phyloP scores from a whole-genome alignment of 1,140 invertebrate genomes.

The Zophobas morio region DNA sequence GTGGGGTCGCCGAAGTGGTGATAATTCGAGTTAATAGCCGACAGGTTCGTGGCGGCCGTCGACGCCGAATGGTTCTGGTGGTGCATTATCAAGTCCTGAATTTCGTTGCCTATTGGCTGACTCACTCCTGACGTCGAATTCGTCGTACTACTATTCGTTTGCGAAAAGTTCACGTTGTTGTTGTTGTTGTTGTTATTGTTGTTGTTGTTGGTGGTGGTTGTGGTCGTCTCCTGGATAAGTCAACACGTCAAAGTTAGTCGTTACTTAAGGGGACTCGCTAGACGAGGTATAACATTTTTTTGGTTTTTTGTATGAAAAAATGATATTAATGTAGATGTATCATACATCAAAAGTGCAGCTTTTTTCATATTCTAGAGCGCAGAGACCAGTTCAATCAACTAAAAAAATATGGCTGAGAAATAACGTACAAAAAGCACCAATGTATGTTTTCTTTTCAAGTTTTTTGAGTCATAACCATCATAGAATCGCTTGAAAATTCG shows the following conservation, averaged over 20 bases:
- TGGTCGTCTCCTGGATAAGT: conserved; percentile 47
- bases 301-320: too few species aligned
- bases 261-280: too few species aligned
- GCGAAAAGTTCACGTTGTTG: conserved; percentile 50
- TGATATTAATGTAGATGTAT: too few species aligned
- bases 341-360: too few species aligned
- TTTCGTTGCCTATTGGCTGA: conserved; percentile 63
- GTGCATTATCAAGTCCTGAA: conserved; percentile 66
- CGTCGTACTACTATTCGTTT: conserved; percentile 54
- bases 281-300: too few species aligned
- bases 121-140: conserved; percentile 53
- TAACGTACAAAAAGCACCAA: too few species aligned
- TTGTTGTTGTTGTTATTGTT: conserved; percentile 32
- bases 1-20: conserved; percentile 65
- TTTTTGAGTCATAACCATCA: too few species aligned
- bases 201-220: conserved; percentile 12
- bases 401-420: too few species aligned
- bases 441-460: too few species aligned
- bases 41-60: conserved; percentile 58
- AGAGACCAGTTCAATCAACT: too few species aligned
- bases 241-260: conserved; percentile 10
- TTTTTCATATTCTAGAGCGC: too few species aligned
- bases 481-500: too few species aligned
- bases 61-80: conserved; percentile 64
- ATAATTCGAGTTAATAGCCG: conserved; percentile 62